phyloP scores from a whole-genome alignment of 2,113 vertebrate genomes.

The Chloroceryle aenea region DNA sequence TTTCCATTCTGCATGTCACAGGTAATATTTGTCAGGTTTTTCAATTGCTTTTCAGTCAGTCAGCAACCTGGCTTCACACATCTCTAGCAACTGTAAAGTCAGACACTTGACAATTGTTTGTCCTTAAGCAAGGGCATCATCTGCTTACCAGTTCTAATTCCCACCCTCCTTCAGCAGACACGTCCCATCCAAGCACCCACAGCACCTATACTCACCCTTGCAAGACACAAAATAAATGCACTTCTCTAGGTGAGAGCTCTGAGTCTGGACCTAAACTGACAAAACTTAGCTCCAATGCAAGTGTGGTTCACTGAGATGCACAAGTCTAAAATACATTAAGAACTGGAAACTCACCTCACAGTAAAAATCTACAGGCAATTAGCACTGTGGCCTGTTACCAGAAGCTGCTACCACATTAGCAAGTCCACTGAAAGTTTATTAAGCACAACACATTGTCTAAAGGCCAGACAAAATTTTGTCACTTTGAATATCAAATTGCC shows the following conservation, averaged over 20 bases:
- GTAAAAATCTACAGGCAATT: background rate
- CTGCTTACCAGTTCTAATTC: background rate
- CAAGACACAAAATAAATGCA: background rate
- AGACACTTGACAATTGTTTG: background rate
- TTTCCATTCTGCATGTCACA: background rate
- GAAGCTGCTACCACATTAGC: background rate
- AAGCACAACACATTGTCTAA: background rate
- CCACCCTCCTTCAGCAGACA: background rate
- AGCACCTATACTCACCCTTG: background rate
- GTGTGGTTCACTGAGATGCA: background rate
- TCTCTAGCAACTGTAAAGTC: background rate
- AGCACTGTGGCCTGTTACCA: background rate
- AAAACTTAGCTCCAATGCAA: background rate
- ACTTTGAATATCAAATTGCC: background rate
- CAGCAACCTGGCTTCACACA: background rate
- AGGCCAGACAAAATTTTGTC: background rate
- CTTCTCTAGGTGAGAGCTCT: background rate
- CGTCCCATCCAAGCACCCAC: background rate
- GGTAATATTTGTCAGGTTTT: background rate
- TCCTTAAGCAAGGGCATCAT: background rate
- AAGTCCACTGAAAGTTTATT: background rate
- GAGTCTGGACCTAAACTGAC: background rate
- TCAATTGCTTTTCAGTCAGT: background rate
- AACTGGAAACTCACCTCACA: background rate
- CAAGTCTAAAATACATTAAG: background rate